Base-by-base conservation (phyloP, 2,888 invertebrate genomes). In the Elegia similella region DNA sequence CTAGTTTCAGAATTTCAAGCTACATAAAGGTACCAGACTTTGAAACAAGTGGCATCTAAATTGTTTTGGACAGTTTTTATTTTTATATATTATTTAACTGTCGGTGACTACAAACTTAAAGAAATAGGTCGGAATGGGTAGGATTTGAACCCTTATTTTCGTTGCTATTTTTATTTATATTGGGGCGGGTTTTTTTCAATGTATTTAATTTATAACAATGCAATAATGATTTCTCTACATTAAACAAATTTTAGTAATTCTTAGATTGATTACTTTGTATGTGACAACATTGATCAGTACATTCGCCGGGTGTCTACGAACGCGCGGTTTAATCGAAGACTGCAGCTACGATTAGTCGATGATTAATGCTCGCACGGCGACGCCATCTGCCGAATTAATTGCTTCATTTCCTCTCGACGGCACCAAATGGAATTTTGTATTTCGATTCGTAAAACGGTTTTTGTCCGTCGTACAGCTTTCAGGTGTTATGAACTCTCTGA, bases 301-400 rank as follows among this genome's bases (percentile, higher is more conserved):
- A 34, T 17, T 44, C 55, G 34, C 6, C 69, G 69, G 66, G 69
- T 73, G 75, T 70, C 73, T 73, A 65, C 66, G 78, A 78, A 75
- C 75, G 80, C 78, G 72, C 74, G 81, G 78, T 82, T 88, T 88
- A 89, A 90, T 90, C 87, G 88, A 89, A 90, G 90, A 90, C 90
- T 91, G 89, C 88, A 90, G 90, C 86, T 85, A 86, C 88, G 88
- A 89, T 91, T 90, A 90, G 89, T 84, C 84, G 83, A 89, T 91
- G 91, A 91, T 90, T 90, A 89, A 91, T 90, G 82, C 84, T 85
- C 87, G 87, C 80, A 86, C 87, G 86, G 86, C 83, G 83, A 81
- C 86, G 88, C 90, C 90, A 90, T 90, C 91, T 90, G 89, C 88
- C 80, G 87, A 82, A 90, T 90, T 90, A 91, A 91, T 91, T 90